Evolutionary conservation across 2,113 vertebrate genomes (phyloP).

Genomic region (Ranitomeya variabilis): DNA sequence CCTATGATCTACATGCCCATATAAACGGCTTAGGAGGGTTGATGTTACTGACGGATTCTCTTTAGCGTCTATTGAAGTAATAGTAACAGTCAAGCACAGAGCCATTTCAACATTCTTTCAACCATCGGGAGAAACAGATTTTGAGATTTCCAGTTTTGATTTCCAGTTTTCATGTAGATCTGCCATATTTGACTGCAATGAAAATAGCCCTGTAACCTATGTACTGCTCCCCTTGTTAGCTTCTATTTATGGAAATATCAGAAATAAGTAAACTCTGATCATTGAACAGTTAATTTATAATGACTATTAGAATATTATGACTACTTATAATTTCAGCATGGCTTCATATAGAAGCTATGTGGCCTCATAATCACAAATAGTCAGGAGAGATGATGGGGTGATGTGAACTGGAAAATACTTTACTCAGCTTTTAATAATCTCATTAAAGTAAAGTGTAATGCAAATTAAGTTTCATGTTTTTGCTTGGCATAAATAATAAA

Average conservation of each 20-base stretch:
- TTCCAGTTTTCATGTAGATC: neutral
- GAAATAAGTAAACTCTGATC: neutral
- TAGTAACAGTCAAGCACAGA: too few relatives aligned
- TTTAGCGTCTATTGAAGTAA: too few relatives aligned
- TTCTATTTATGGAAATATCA: neutral
- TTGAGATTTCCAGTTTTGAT: too few relatives aligned
- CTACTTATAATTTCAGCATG: constrained; percentile 20
- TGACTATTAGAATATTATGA: neutral
- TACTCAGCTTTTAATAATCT: constrained; percentile 46
- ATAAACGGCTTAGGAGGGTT: too few relatives aligned
- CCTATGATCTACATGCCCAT: too few relatives aligned
- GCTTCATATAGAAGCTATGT: constrained; percentile 15
- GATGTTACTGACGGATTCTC: too few relatives aligned
- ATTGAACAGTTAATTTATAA: neutral
- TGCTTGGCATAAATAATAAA: constrained; percentile 33
- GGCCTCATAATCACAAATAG: constrained; percentile 35
- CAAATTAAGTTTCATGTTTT: constrained; percentile 43
- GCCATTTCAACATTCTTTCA: too few relatives aligned
- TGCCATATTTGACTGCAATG: neutral
- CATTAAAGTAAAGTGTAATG: constrained; percentile 30
- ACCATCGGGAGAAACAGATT: too few relatives aligned
- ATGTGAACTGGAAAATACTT: constrained; percentile 39
- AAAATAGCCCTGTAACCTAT: neutral
- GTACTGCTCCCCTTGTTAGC: neutral
- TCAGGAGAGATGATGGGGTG: constrained; percentile 19